Evolutionary conservation across 2,113 vertebrate genomes (phyloP).

Genomic region (Brachirus orientalis): DNA sequence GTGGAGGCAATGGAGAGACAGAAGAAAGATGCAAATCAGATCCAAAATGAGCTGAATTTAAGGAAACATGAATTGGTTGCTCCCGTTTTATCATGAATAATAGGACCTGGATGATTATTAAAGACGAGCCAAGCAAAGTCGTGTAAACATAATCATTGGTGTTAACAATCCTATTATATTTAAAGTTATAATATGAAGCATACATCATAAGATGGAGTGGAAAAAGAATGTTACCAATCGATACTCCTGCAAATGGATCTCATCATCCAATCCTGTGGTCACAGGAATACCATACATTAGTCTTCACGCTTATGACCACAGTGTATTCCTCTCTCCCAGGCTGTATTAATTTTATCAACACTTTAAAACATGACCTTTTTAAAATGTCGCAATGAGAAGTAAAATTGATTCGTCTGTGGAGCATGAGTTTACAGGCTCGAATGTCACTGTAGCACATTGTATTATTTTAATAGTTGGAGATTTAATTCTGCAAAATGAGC

Average conservation of each 20-base stretch:
- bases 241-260: slow-evolving; percentile 6
- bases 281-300: slow-evolving; percentile 20
- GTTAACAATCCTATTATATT: neutral
- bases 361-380: slow-evolving; percentile 66
- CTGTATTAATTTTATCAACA: slow-evolving; percentile 48
- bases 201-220: too few species aligned
- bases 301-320: slow-evolving; percentile 2
- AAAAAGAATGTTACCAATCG: slow-evolving; percentile 2
- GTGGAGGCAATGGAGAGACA: too few species aligned
- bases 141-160: neutral
- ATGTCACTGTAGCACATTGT: slow-evolving; percentile 16
- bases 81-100: neutral
- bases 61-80: too few species aligned
- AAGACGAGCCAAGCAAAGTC: too few species aligned
- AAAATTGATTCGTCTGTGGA: slow-evolving; percentile 46
- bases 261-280: neutral
- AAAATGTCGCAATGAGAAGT: slow-evolving; percentile 52
- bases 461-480: slow-evolving; percentile 15
- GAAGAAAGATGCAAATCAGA: too few species aligned
- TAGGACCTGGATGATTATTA: neutral
- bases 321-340: slow-evolving; percentile 23
- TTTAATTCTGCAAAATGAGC: slow-evolving; percentile 3
- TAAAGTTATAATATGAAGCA: neutral
- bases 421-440: neutral
- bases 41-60: neutral